Evolutionary conservation across 1,140 invertebrate genomes (phyloP).

Genomic region (Hylyphantes graminicola): DNA sequence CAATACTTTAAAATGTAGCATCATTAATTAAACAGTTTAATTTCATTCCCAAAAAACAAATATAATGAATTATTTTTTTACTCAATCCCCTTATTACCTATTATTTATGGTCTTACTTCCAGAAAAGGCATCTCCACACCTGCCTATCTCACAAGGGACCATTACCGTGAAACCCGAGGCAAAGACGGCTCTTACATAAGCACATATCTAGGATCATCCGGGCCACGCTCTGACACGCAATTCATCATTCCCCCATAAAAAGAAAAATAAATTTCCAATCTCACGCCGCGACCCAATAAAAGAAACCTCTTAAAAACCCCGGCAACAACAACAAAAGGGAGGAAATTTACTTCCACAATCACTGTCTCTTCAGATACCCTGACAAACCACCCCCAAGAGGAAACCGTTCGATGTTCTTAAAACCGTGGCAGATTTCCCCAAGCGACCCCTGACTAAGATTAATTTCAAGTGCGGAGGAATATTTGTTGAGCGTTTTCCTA

Average conservation of each 20-base stretch:
- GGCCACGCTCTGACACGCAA: conserved; percentile 30
- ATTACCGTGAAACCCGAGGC: too few relatives aligned
- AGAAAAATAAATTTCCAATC: conserved; percentile 33
- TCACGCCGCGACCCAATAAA: background rate
- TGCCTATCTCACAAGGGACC: too few relatives aligned
- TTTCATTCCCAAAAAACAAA: too few relatives aligned
- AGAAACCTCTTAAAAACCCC: conserved; percentile 4
- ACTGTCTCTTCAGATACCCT: conserved; percentile 29
- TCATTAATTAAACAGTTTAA: too few relatives aligned
- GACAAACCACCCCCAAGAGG: conserved; percentile 37
- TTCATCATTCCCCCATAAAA: conserved; percentile 42
- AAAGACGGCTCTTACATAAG: too few relatives aligned
- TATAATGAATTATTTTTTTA: too few relatives aligned
- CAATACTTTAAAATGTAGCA: too few relatives aligned
- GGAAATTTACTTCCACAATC: conserved; percentile 35
- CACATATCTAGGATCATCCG: too few relatives aligned
- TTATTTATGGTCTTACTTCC: too few relatives aligned
- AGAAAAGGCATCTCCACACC: too few relatives aligned
- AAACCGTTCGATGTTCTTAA: conserved; percentile 29
- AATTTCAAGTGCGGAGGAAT: conserved; percentile 41
- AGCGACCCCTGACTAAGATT: conserved; percentile 51
- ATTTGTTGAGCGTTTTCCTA: conserved; percentile 38
- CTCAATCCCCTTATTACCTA: too few relatives aligned
- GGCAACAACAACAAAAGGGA: background rate
- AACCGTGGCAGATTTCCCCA: conserved; percentile 20